These are phyloP conservation scores for Beris morrisii DNA, from an alignment of 2,888 invertebrate species.

Conservation along the genomic window DNA sequence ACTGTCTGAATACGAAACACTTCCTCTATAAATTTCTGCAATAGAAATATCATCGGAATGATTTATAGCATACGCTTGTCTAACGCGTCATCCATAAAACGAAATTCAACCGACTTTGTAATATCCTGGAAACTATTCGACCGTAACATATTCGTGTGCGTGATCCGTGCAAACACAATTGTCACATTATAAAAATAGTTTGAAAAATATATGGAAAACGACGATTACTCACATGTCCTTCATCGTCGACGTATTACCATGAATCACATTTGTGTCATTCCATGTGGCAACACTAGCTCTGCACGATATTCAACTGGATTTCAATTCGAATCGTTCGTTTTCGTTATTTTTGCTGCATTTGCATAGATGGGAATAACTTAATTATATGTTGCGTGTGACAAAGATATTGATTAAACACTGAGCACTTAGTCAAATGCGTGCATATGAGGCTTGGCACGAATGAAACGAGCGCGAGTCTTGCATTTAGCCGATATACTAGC, in stretches of 20 bases:
- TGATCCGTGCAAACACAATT: conserved; percentile 28
- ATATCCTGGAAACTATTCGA: conserved; percentile 10
- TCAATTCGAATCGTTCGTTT: conserved; percentile 11
- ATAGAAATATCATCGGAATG: too few relatives aligned
- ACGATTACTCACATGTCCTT: conserved; percentile 20
- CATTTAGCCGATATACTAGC: not conserved
- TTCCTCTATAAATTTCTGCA: too few relatives aligned
- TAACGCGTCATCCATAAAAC: too few relatives aligned
- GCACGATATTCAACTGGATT: conserved; percentile 24
- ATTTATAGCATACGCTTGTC: too few relatives aligned
- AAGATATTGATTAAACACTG: conserved; percentile 46
- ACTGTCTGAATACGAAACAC: too few relatives aligned
- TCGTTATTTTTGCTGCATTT: conserved; percentile 20
- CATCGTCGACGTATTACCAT: conserved; percentile 1
- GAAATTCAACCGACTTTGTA: not conserved
- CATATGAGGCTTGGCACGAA: conserved; percentile 37
- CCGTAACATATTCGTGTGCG: conserved; percentile 25
- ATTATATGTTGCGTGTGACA: conserved; percentile 45
- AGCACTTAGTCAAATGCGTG: conserved; percentile 46
- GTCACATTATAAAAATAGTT: conserved; percentile 28
- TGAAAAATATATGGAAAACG: conserved; percentile 19
- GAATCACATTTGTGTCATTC: conserved; percentile 27
- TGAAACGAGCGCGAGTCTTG: not conserved
- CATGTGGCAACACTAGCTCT: conserved; percentile 6
- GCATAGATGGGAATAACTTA: conserved; percentile 43